These are phyloP conservation scores for Rhinichthys osculus DNA, from an alignment of 2,797 vertebrate species.

Conservation along the genomic window DNA sequence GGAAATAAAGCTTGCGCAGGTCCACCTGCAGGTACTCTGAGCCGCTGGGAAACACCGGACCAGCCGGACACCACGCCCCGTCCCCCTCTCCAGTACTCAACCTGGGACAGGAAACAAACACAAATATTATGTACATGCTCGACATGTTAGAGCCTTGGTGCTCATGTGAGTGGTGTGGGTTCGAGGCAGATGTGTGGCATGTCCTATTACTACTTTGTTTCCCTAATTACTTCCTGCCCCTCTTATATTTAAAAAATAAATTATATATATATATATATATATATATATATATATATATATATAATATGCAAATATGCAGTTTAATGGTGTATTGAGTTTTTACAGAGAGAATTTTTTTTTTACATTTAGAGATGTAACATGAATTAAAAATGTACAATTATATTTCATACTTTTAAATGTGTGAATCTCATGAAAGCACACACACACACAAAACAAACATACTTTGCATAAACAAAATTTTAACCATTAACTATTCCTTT, in stretches of 20 bases:
- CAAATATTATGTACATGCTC: not conserved
- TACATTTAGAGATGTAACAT: too few species aligned
- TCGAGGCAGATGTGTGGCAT: not conserved
- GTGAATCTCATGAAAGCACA: not conserved
- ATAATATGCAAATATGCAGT: too few species aligned
- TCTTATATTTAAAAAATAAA: too few species aligned
- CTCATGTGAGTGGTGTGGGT: not conserved
- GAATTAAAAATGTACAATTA: not conserved
- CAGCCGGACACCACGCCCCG: constrained; percentile 92
- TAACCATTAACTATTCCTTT: too few species aligned
- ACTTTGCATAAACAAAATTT: too few species aligned
- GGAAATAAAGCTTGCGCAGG: constrained; percentile 83
- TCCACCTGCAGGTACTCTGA: constrained; percentile 93
- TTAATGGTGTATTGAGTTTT: too few species aligned
- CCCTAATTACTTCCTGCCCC: not conserved
- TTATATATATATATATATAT: not conserved
- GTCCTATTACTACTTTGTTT: not conserved
- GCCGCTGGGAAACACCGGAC: constrained; percentile 84
- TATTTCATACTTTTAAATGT: not conserved
- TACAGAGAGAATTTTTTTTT: too few species aligned
- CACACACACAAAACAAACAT: too few species aligned
- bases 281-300: too few species aligned
- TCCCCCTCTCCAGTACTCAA: constrained; percentile 90
- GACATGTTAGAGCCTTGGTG: not conserved
- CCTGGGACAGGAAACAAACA: constrained; percentile 68